These are phyloP conservation scores for Salmo trutta DNA, from an alignment of 2,797 vertebrate genomes.

Conservation along the genomic window DNA sequence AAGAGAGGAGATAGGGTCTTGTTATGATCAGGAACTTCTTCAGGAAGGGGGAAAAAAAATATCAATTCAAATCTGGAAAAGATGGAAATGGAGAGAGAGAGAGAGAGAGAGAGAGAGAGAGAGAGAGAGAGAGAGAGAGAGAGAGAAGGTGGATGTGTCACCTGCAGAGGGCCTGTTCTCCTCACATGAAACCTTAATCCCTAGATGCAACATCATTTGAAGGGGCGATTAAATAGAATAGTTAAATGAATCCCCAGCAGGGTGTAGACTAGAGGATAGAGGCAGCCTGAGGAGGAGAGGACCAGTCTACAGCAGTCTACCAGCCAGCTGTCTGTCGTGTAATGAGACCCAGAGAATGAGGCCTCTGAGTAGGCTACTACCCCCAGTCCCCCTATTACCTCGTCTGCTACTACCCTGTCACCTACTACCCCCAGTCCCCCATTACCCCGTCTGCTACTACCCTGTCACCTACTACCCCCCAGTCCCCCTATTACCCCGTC, in stretches of 20 bases:
- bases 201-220: constrained; percentile 59
- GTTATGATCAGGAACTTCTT: constrained; percentile 39
- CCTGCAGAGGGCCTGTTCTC: constrained; percentile 46
- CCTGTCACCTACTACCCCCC: constrained; percentile 13
- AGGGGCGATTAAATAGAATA: constrained; percentile 74
- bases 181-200: constrained; percentile 42
- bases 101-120: too few relatives aligned
- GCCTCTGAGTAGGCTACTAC: constrained; percentile 58
- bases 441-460: not conserved
- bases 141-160: constrained; percentile 56
- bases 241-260: constrained; percentile 77
- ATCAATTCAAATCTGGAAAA: not conserved
- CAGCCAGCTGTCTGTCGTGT: constrained; percentile 76
- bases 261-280: constrained; percentile 40
- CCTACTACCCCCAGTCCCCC: constrained; percentile 27
- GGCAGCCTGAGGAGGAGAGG: constrained; percentile 46
- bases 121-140: too few relatives aligned
- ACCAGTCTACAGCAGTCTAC: constrained; percentile 57
- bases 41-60: constrained; percentile 17
- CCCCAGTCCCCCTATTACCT: constrained; percentile 21
- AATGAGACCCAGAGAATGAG: constrained; percentile 67
- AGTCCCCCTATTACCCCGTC: not conserved
- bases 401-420: not conserved
- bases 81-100: not conserved
- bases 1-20: not conserved